Percentiles rank a stretch among this genome's conserved stretches.
Evolutionary conservation across 2,797 vertebrate species (phyloP).

Genomic region (Heteromormyrus szaboi): DNA sequence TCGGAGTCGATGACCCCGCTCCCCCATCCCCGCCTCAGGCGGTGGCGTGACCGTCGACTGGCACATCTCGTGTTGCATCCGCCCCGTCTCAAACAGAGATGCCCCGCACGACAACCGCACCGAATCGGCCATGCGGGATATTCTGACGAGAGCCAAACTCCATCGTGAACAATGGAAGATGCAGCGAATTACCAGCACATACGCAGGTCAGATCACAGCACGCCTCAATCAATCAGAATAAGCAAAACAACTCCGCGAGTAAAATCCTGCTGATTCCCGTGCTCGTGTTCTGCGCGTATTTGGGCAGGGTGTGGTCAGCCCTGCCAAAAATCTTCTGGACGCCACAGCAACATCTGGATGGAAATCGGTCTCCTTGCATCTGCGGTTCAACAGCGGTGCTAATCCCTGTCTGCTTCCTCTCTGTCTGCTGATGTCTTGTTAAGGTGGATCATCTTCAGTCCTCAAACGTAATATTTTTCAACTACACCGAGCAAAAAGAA

Average conservation of each 20-base stretch:
- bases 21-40: background rate
- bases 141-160: background rate
- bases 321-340: background rate
- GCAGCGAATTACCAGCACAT: background rate
- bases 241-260: background rate
- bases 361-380: background rate
- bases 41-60: background rate
- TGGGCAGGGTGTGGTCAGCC: background rate
- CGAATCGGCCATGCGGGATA: background rate
- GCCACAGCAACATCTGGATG: background rate
- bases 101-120: background rate
- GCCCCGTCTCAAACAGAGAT: background rate
- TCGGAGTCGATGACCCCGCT: background rate
- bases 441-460: background rate
- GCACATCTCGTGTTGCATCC: background rate
- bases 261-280: background rate
- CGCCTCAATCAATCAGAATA: background rate
- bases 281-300: background rate
- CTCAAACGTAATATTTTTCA: background rate
- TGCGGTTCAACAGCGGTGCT: background rate
- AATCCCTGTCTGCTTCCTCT: background rate
- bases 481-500: constrained; percentile 20
- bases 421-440: background rate
- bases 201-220: background rate
- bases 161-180: background rate